Conservation (phyloP, 2,113 vertebrate species). For the Peromyscus polionotus region DNA sequence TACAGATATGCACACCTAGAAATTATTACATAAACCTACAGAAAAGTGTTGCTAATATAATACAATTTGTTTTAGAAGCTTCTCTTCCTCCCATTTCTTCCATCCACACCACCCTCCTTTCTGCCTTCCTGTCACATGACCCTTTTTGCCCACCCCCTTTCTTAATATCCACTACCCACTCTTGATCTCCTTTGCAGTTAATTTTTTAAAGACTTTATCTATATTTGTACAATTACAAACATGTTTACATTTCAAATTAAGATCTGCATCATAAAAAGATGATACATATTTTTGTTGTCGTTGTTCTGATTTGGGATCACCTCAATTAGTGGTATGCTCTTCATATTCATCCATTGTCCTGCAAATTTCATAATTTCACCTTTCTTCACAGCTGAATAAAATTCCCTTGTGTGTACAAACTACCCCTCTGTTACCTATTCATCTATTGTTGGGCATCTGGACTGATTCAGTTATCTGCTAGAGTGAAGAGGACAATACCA, state of each 20-base stretch:
- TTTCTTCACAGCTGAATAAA: not conserved
- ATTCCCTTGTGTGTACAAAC: not conserved
- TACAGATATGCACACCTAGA: not conserved
- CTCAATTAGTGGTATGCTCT: not conserved
- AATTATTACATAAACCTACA: not conserved
- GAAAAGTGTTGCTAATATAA: not conserved
- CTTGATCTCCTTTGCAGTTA: not conserved
- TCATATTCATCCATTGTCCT: not conserved
- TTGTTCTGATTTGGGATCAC: not conserved
- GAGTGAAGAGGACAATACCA: too few species aligned
- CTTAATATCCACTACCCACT: too few species aligned
- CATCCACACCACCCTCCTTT: too few species aligned
- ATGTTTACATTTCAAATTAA: too few species aligned
- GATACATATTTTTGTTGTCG: not conserved
- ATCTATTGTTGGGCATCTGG: not conserved
- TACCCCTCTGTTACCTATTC: not conserved
- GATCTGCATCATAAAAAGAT: not conserved
- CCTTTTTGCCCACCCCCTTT: not conserved
- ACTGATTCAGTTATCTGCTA: not conserved
- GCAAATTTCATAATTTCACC: not conserved
- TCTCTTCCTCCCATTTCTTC: not conserved
- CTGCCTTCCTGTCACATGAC: not conserved
- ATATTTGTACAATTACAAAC: not conserved
- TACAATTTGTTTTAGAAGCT: too few species aligned
- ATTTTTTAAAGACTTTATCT: not conserved